Evolutionary conservation across 2,888 invertebrate species (phyloP), one percentile per base, ranked within the genome.

Genomic region (Drosophila anomelani): DNA sequence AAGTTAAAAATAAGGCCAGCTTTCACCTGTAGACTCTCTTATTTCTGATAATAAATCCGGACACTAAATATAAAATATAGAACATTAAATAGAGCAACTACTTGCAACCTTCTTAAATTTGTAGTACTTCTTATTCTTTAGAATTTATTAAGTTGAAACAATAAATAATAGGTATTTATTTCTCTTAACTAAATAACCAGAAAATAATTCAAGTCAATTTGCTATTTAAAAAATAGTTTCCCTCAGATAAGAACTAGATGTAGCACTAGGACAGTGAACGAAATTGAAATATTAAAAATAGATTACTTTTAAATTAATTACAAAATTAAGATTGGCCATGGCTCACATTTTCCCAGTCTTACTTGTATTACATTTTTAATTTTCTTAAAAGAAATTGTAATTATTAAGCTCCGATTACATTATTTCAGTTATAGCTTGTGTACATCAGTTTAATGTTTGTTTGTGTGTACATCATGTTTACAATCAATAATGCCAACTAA

Each of bases 401-500:
- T 17, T 17, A 17, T 7, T 17, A 47, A 12, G 29, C 29, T 17
- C 29, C 3, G 49, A 32, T 6, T 17, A 4, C 17, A 12, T 34
- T 51, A 34, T 20, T 13, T 13, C 13, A 8, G 8, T 13, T 32
- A 9, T 15, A 34, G 20, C 5, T 51, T 9, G 4, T 3, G 15
- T 51, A 51, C 51, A 51, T 60, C 12, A 20, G 6, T 32, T 32
- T 20, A 34, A 36, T 36, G 34, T 0, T n/a, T 20, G 9, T 13
- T 23, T 20, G 9, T 13, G 4, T 32, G 3, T 1, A 54, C 23
- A n/a, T 32, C 32, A 9, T 20, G 20, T 15, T 29, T 38, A 29
- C 36, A 32, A 46, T 63, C 23, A 53, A 63, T 54, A 39, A 32
- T 34, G 23, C 13, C 2, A 32, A 10, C 15, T 47, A 41, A 49